Conservation (phyloP, 2,888 invertebrate species). For the Caenorhabditis sp. region DNA sequence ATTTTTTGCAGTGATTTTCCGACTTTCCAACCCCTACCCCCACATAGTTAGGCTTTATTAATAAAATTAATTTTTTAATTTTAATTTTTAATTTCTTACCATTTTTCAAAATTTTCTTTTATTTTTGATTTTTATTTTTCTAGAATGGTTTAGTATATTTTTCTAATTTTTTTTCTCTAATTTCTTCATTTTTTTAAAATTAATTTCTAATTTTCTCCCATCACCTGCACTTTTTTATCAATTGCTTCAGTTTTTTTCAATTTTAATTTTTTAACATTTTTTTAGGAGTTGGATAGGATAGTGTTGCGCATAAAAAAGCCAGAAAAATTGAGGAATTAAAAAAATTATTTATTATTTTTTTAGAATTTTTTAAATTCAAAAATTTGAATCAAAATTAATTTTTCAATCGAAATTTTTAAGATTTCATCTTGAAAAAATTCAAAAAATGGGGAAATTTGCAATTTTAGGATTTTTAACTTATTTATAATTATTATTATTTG, state of each 20-base stretch:
- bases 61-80: not conserved
- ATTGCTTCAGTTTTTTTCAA: conserved; percentile 1
- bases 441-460: conserved; percentile 35
- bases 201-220: not conserved
- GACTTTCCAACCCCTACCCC: too few relatives aligned
- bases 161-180: conserved; percentile 11
- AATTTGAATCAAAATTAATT: too few relatives aligned
- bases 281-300: not conserved
- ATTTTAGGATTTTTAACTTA: too few relatives aligned
- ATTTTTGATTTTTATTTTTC: not conserved
- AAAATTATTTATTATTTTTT: not conserved
- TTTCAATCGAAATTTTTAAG: too few relatives aligned
- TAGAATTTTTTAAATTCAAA: too few relatives aligned
- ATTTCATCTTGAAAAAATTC: too few relatives aligned
- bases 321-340: not conserved
- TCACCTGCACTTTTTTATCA: not conserved
- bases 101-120: not conserved
- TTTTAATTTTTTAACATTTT: not conserved
- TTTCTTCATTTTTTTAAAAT: too few relatives aligned
- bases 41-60: not conserved
- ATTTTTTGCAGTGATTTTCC: conserved; percentile 29
- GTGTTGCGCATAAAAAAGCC: not conserved
- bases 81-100: not conserved
- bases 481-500: too few relatives aligned
- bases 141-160: not conserved